A percentile compares a stretch with the other conserved stretches of the same genome.
These are phyloP conservation scores for Fringilla coelebs DNA, from an alignment of 2,797 vertebrate genomes.

Conservation along the genomic window DNA sequence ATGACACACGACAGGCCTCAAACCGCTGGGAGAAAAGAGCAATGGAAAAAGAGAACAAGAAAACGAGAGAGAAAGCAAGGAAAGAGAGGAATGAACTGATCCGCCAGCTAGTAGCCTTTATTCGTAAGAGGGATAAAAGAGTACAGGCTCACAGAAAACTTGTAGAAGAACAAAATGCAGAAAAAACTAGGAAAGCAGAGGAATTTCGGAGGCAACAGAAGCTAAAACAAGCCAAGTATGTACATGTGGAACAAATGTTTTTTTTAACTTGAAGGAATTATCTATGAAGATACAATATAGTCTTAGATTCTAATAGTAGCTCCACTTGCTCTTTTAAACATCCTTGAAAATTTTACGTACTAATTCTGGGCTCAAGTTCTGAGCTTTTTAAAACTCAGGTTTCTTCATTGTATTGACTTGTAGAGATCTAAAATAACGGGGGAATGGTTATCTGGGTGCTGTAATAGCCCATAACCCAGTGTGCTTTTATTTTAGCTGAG, in stretches of 20 bases:
- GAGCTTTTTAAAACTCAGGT: not conserved
- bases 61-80: slow-evolving; percentile 88
- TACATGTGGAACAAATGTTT: not conserved
- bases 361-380: not conserved
- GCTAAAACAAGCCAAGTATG: slow-evolving; percentile 89
- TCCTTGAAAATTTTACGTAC: not conserved
- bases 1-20: slow-evolving; percentile 91
- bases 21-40: slow-evolving; percentile 98
- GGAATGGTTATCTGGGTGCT: not conserved
- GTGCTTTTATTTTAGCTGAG: not conserved
- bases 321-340: not conserved
- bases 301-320: not conserved
- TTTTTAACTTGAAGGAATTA: not conserved
- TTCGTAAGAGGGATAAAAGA: slow-evolving; percentile 92
- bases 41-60: slow-evolving; percentile 99
- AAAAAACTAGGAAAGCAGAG: slow-evolving; percentile 88
- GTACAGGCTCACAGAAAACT: slow-evolving; percentile 92
- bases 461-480: not conserved
- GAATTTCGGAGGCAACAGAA: slow-evolving; percentile 88
- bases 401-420: not conserved
- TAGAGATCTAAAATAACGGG: not conserved
- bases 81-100: slow-evolving; percentile 92
- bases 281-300: not conserved
- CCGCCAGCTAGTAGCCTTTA: slow-evolving; percentile 89
- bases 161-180: slow-evolving; percentile 92